phyloP scores from a whole-genome alignment of 1,140 invertebrate species.

The Sycobia sp. region DNA sequence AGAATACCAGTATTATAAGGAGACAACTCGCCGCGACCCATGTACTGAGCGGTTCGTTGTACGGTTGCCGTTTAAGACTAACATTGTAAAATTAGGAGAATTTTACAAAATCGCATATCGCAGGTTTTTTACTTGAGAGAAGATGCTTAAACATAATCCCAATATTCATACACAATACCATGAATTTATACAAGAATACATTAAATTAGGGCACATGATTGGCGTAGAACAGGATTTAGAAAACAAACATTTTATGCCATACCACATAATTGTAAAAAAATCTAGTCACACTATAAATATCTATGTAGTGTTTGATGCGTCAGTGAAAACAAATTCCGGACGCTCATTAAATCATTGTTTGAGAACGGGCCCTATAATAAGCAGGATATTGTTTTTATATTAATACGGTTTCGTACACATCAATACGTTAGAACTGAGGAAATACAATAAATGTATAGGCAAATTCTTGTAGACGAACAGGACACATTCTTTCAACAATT shows the following conservation, averaged over 20 bases:
- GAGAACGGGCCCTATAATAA: neutral
- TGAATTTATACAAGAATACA: neutral
- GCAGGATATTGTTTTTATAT: neutral
- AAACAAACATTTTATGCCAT: conserved; percentile 4
- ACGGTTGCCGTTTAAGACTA: neutral
- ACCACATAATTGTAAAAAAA: conserved; percentile 7
- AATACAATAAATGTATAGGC: conserved; percentile 24
- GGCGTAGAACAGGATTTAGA: too few species aligned
- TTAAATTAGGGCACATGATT: too few species aligned
- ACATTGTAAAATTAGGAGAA: too few species aligned
- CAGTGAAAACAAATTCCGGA: neutral
- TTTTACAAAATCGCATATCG: neutral
- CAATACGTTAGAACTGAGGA: conserved; percentile 3
- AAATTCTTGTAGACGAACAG: neutral
- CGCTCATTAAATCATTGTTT: conserved; percentile 6
- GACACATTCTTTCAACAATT: too few species aligned
- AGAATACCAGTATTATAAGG: too few species aligned
- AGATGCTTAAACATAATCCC: neutral
- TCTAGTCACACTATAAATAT: conserved; percentile 3
- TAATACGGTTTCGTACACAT: too few species aligned
- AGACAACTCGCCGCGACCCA: too few species aligned
- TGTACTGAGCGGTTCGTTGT: too few species aligned
- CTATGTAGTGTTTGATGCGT: too few species aligned
- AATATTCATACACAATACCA: neutral
- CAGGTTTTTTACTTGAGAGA: neutral